Evolutionary conservation across 2,113 vertebrate genomes (phyloP).

Genomic region (Sorex fumeus): DNA sequence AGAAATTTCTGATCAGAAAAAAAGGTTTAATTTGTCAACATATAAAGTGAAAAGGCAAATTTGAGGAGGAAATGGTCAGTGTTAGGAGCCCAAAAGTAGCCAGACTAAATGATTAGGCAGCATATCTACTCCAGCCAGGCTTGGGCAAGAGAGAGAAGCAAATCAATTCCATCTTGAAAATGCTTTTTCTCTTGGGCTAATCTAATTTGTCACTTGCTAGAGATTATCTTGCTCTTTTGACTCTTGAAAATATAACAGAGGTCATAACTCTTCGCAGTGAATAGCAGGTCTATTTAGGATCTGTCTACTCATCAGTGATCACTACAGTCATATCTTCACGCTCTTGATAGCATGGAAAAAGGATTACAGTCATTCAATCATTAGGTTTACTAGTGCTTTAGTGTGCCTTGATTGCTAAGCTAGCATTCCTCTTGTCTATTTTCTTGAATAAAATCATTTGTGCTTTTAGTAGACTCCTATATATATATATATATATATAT

Average conservation of each 20-base stretch:
- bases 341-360: not conserved
- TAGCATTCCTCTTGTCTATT: not conserved
- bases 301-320: not conserved
- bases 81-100: not conserved
- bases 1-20: slow-evolving; percentile 7
- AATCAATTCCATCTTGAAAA: no score
- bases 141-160: not conserved
- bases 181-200: no score
- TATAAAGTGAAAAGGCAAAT: not conserved
- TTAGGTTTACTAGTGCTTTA: not conserved
- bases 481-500: not conserved
- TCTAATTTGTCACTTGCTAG: not conserved
- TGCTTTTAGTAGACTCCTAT: slow-evolving; percentile 1
- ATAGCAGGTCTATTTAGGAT: not conserved
- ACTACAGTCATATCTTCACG: not conserved
- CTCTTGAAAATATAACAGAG: no score
- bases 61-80: not conserved
- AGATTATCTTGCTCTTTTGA: not conserved
- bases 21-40: not conserved
- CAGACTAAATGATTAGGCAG: not conserved
- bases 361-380: not conserved
- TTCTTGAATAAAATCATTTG: not conserved
- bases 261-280: no score
- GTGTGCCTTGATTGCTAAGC: not conserved
- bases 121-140: not conserved